A percentile compares a stretch with the other conserved stretches of the same genome.
Evolutionary conservation across 2,888 invertebrate species (phyloP).

Genomic region (Aleiodes leptofemur): DNA sequence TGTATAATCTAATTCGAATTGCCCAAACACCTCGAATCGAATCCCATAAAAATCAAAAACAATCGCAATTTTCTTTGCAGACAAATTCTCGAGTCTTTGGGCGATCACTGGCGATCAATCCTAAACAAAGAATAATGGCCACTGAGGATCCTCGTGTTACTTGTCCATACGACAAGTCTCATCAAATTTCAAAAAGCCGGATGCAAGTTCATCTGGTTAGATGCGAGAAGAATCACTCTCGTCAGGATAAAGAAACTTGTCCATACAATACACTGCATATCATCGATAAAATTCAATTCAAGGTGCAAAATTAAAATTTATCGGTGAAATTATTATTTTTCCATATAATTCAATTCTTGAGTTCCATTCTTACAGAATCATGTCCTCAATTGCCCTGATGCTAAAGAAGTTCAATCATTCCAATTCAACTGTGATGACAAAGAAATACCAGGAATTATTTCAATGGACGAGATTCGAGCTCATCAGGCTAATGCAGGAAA

Average conservation of each 20-base stretch:
- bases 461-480: background rate
- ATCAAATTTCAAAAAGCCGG: background rate
- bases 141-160: background rate
- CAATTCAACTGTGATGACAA: background rate
- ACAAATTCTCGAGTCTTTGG: too few relatives aligned
- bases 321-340: background rate
- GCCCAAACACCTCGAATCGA: too few relatives aligned
- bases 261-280: constrained; percentile 15
- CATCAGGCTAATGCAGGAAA: background rate
- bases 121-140: constrained; percentile 11
- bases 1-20: too few relatives aligned
- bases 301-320: constrained; percentile 1
- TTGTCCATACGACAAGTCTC: background rate
- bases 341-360: background rate
- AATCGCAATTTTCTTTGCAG: too few relatives aligned
- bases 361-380: background rate
- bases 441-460: background rate
- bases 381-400: background rate
- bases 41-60: too few relatives aligned
- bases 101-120: too few relatives aligned
- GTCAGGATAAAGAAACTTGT: background rate
- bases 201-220: constrained; percentile 11
- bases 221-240: background rate
- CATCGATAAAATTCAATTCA: constrained; percentile 10
- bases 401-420: constrained; percentile 6